A percentile compares a stretch with the other conserved stretches of the same genome.
Evolutionary conservation across 2,888 invertebrate genomes (phyloP).

Genomic region (Drosophila pegasa): DNA sequence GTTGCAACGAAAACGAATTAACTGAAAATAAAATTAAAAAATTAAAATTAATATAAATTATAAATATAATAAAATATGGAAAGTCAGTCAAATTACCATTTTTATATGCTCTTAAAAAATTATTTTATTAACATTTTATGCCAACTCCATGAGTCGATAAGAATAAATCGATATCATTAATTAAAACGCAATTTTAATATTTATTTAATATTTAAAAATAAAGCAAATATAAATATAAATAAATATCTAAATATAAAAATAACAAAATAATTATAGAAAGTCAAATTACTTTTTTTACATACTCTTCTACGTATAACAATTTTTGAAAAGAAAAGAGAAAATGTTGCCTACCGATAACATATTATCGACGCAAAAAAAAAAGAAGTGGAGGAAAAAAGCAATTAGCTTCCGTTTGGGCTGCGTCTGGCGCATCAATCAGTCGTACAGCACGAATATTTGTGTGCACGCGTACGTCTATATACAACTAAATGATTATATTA

Average conservation of each 20-base stretch:
- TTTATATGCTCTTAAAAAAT: no score
- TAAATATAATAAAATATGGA: no score
- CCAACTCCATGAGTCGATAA: constrained; percentile 17
- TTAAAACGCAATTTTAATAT: neutral
- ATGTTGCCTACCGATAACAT: neutral
- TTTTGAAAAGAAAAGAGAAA: neutral
- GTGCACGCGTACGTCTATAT: neutral
- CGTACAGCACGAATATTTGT: constrained; percentile 1
- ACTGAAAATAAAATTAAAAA: neutral
- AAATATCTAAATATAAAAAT: no score
- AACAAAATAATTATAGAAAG: no score
- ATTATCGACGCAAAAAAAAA: neutral
- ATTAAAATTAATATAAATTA: neutral
- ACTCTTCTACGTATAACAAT: neutral
- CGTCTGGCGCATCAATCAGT: constrained; percentile 21
- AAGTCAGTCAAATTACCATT: no score
- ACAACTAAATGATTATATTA: constrained; percentile 37
- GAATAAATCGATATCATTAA: neutral
- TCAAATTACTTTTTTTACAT: no score
- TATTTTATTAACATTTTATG: constrained; percentile 31
- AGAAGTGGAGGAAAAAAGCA: neutral
- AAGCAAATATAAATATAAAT: neutral
- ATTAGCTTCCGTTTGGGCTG: constrained; percentile 9
- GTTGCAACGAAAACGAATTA: neutral
- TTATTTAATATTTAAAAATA: neutral